Evolutionary conservation across 2,113 vertebrate species (phyloP).

Genomic region (Oreochromis tanganicae): DNA sequence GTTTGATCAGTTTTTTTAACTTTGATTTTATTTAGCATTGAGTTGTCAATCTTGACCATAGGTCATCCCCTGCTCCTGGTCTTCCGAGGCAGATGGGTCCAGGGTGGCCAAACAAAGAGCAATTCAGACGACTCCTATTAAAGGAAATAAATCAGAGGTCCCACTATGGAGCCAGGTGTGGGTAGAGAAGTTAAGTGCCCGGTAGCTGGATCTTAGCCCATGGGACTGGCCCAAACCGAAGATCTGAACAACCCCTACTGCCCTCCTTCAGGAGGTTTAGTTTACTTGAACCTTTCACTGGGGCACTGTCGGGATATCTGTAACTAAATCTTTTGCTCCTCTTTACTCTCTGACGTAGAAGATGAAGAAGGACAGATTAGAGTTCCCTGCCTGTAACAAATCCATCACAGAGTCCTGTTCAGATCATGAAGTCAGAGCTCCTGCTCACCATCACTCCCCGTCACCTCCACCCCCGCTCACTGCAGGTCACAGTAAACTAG

Average conservation of each 20-base stretch:
- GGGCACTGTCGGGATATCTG: not conserved
- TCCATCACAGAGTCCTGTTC: rapidly evolving
- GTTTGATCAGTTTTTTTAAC: too few species aligned
- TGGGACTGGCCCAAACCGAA: not conserved
- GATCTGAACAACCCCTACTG: too few species aligned
- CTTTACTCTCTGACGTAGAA: not conserved
- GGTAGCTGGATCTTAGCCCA: not conserved
- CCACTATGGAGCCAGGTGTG: not conserved
- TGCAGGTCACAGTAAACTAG: not conserved
- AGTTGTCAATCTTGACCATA: too few species aligned
- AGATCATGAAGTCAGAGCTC: not conserved
- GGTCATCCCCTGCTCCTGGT: too few species aligned
- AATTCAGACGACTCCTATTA: not conserved
- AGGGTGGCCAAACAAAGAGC: not conserved
- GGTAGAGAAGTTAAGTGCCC: not conserved
- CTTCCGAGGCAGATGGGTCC: too few species aligned
- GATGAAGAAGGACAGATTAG: not conserved
- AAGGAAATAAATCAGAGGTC: not conserved
- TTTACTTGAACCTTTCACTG: too few species aligned
- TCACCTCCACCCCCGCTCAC: not conserved
- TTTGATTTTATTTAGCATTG: too few species aligned
- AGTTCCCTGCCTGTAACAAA: not conserved
- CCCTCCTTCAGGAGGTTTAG: too few species aligned
- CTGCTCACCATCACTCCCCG: not conserved
- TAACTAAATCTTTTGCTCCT: not conserved